Evolutionary conservation across 2,888 invertebrate genomes (phyloP).

Genomic region (Lamellibrachia columna): DNA sequence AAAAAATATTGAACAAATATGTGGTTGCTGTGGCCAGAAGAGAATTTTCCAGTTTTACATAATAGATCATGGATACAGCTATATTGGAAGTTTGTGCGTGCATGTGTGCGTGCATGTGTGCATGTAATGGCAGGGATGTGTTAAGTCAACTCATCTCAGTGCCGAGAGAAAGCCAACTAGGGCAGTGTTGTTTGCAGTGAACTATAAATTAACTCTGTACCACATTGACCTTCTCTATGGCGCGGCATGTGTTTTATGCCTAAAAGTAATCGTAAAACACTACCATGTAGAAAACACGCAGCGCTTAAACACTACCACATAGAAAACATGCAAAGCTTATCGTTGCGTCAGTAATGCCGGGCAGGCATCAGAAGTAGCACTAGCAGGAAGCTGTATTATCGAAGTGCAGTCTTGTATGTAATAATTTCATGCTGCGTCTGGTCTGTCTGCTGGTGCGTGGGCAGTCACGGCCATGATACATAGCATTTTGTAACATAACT

Average conservation of each 20-base stretch:
- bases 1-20: neutral
- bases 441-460: neutral
- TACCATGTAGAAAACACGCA: neutral
- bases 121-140: neutral
- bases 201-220: neutral
- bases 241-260: neutral
- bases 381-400: neutral
- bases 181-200: neutral
- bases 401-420: neutral
- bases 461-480: neutral
- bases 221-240: neutral
- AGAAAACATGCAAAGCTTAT: neutral
- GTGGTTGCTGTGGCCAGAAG: neutral
- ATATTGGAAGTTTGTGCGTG: neutral
- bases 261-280: slow-evolving; percentile 6
- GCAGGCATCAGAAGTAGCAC: neutral
- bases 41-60: neutral
- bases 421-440: neutral
- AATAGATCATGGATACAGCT: neutral
- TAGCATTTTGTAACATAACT: neutral
- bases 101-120: neutral
- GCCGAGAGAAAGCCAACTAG: neutral
- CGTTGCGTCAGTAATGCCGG: neutral
- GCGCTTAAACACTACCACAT: neutral
- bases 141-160: neutral